Evolutionary conservation across 1,140 invertebrate genomes (phyloP), one percentile per base, ranked within the genome.

Genomic region (Glomeris maerens): DNA sequence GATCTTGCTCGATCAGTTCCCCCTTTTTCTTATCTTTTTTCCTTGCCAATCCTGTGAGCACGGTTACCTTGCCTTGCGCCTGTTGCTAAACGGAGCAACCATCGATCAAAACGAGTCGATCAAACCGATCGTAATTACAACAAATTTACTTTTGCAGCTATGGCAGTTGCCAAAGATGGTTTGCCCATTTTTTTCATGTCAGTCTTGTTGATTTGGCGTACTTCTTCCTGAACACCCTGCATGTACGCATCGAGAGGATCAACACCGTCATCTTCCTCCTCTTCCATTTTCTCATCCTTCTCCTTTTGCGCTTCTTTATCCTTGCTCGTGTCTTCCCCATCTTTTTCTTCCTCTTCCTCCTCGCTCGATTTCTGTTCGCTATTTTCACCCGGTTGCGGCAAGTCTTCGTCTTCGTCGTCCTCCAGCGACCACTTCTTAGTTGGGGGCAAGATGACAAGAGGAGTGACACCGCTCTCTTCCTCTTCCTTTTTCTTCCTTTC

Each of bases 241-340:
- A 98, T 98, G 62, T 85, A 98, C 4, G 91, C 92, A 78, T 98
- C 92, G 3, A 98, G 69, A 13, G 93, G 89, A 74, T 98, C 93
- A 42, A 93, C 78, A 66, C 95, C 90, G 54, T 90, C 68, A 40
- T 68, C 68, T 49, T 65, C 63, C 3, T 58, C 54, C 27, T 45
- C 50, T 20, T 46, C 48, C 10, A 31, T 45, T 47, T 48, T 39
- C 25, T 51, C 48, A 20, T 57, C 49, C 21, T 42, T 21, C 41
- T 50, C 40, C 13, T 40, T 52, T 7, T 56, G 45, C n/a, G 46
- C 55, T 28, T 57, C 55, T n/a, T n/a, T n/a, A 13, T 62, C 71
- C 53, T 75, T 72, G 44, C 69, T 69, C 26, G 64, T 64, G 46
- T 68, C 67, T 47, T 68, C 64, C 21, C 64, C 52, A 31, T 61